Percentiles rank a stretch among this genome's conserved stretches.
phyloP scores from a whole-genome alignment of 2,888 invertebrate genomes.

The Xanthia togata region DNA sequence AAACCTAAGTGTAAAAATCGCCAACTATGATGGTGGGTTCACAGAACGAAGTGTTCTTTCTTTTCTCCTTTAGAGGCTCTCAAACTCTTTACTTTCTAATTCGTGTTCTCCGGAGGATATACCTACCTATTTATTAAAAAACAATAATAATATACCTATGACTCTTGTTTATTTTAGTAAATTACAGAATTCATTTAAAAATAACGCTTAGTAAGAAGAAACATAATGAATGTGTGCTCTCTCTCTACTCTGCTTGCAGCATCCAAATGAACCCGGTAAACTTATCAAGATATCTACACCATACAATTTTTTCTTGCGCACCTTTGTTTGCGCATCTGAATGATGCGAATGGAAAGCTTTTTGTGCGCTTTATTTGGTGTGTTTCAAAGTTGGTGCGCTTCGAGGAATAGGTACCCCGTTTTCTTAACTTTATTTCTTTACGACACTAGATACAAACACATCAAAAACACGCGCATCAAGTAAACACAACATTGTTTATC shows the following conservation, averaged over 20 bases:
- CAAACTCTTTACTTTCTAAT: too few species aligned
- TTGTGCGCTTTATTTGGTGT: too few species aligned
- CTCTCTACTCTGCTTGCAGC: slow-evolving; percentile 7
- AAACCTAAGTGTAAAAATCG: too few species aligned
- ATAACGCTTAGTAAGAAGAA: background rate
- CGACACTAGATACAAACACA: slow-evolving; percentile 20
- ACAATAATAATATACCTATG: too few species aligned
- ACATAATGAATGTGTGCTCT: background rate
- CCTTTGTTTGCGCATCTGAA: background rate
- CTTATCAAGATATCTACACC: slow-evolving; percentile 15
- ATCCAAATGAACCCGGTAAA: slow-evolving; percentile 18
- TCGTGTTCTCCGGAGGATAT: too few species aligned
- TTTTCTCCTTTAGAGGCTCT: too few species aligned
- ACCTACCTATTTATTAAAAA: too few species aligned
- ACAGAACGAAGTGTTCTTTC: too few species aligned
- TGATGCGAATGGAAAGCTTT: too few species aligned
- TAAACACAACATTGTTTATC: slow-evolving; percentile 43
- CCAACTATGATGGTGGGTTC: too few species aligned
- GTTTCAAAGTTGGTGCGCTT: too few species aligned
- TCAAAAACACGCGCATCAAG: slow-evolving; percentile 1
- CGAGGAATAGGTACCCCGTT: background rate
- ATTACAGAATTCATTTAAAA: background rate
- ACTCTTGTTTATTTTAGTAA: background rate
- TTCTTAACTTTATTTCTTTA: slow-evolving; percentile 9
- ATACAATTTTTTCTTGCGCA: slow-evolving; percentile 4